Evolutionary conservation across 1,140 invertebrate species (phyloP), one percentile per base, ranked within the genome.

Genomic region (Zaprionus camerounensis): DNA sequence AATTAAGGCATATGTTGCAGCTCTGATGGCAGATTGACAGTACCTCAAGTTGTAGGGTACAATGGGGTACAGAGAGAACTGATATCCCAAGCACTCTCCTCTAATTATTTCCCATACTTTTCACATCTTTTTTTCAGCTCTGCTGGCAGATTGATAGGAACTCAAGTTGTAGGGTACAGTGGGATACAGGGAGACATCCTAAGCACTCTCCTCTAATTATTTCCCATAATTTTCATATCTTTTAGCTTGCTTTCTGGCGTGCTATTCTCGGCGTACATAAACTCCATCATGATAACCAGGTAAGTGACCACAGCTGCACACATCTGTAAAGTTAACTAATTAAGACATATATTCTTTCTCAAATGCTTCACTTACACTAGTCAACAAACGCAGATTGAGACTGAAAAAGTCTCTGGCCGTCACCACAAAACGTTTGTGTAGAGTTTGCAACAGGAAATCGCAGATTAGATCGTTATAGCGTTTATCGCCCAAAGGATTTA

Each of bases 381-480:
- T 90, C 5, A 92, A 58, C 0, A 92, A 57, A 24, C 76, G 78
- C 49, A 92, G 34, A 72, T 92, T 92, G 1, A 92, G 76, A 49
- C 58, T 82, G 6, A 92, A 92, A 57, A 92, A 92, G 15, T 92
- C 86, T 69, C 92, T 92, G 22, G 91, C 91, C 0, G 86, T 91
- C 5, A 92, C 74, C 15, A 80, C 70, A 56, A 91, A 92, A 2
- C 78, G 82, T 51, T 92, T 86, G 71, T 92, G 91, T 6, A 92
- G 34, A 0, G 91, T 83, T 51, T 92, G 91, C 26, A 92, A 36
- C 0, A 82, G 78, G 58, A 92, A 92, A 17, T 92, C 90, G 3
- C 80, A 78, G 20, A 92, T 90, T 24, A 92, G 70, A 58, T 88
- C 77, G 15, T 92, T 92, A 15, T 92, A 92, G 1, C 76, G 69